Evolutionary conservation across 2,113 vertebrate genomes (phyloP).

Genomic region (Apodemus sylvaticus): DNA sequence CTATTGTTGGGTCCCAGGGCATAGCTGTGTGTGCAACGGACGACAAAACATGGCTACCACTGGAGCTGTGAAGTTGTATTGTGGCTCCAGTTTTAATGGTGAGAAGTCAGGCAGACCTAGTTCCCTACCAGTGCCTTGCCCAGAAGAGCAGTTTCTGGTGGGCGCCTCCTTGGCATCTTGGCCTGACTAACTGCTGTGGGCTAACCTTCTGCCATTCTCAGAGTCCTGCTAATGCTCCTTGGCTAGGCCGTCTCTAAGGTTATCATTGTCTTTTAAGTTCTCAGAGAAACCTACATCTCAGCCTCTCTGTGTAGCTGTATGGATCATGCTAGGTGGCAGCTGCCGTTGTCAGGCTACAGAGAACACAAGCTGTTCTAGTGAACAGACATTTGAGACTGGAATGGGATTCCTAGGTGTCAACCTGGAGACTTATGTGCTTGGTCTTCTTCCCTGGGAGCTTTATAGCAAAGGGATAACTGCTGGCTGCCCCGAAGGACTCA

Average conservation of each 20-base stretch:
- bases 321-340: background rate
- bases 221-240: too few relatives aligned
- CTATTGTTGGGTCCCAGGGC: background rate
- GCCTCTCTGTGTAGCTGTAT: background rate
- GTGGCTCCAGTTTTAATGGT: background rate
- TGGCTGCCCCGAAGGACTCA: rapidly evolving
- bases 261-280: constrained; percentile 45
- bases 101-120: background rate
- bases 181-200: background rate
- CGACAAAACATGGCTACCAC: background rate
- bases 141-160: background rate
- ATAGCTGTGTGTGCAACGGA: background rate
- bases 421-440: background rate
- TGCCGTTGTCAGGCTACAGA: too few relatives aligned
- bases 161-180: background rate
- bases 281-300: constrained; percentile 53
- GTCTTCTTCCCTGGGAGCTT: background rate
- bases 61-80: background rate
- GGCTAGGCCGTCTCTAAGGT: background rate
- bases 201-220: background rate
- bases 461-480: background rate
- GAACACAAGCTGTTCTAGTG: background rate
- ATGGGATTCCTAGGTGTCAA: background rate
- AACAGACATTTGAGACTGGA: background rate
- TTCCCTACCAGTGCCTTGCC: too few relatives aligned